Evolutionary conservation across 1,140 invertebrate species (phyloP), one percentile per base, ranked within the genome.

Genomic region (Leptopilina clavipes): DNA sequence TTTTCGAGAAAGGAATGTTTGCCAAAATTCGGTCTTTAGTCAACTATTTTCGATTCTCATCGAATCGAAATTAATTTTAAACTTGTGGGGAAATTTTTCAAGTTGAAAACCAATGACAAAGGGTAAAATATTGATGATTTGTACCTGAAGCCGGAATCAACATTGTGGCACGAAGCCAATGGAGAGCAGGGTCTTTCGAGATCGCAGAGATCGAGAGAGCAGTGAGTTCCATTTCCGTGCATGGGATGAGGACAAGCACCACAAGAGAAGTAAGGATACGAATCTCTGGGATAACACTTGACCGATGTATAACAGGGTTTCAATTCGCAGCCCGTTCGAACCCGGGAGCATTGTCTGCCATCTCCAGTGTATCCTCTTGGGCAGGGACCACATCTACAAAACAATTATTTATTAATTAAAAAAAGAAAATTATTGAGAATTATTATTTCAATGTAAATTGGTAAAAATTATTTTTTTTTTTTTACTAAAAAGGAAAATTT

Each of bases 161-260:
- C 6, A 31, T 65, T 65, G 56, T 65, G 25, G n/a, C 56, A 65
- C 5, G 56, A 14, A 3, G 56, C 19, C 14, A 65, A 22, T 31
- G 22, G 11, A 31, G 56, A 65, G 25, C 56, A 65, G 56, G 56
- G 56, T 65, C 25, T 31, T 65, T 65, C 56, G 7, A 65, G 56
- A 31, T 65, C 56, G 19, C 56, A 65, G 3, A 65, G 56, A 31
- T 65, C 56, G 22, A 25, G 56, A 7, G 56, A 31, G 8, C 56
- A 65, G 11, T 65, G 56, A 10, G 56, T 65, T 65, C 56, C 56
- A 22, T 65, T 65, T 3, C 56, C 56, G 11, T 65, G 56, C 56
- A 65, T 65, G 6, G 56, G 56, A 31, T 31, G 25, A 65, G 56
- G 56, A 65, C 56, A 65, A 65, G 9, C 19, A 9, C 25, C 56